A percentile compares a stretch with the other conserved stretches of the same genome.
phyloP scores from a whole-genome alignment of 2,113 vertebrate genomes.

The Daphoenositta chrysoptera region DNA sequence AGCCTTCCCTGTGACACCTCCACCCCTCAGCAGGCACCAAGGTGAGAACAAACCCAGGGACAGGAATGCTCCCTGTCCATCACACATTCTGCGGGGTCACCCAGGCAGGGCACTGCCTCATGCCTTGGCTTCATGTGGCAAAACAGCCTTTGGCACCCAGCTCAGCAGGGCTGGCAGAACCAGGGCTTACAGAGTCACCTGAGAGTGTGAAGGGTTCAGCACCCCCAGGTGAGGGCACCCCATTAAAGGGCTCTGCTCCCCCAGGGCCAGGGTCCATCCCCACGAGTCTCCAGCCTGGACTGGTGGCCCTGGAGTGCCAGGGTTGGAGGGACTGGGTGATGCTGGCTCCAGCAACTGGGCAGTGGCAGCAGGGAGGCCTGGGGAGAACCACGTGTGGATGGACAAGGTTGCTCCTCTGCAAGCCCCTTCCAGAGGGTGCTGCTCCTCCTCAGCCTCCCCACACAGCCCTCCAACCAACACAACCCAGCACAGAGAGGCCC shows the following conservation, averaged over 20 bases:
- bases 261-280: neutral
- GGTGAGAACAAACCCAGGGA: neutral
- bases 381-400: neutral
- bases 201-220: neutral
- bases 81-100: neutral
- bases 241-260: accelerated
- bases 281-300: accelerated
- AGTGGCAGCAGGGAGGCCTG: neutral
- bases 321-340: neutral
- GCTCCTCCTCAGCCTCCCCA: neutral
- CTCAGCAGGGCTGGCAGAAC: neutral
- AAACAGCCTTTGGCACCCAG: neutral
- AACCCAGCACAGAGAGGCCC: neutral
- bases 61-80: neutral
- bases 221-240: neutral
- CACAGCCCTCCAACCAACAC: neutral
- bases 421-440: neutral
- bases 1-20: neutral
- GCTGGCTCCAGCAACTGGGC: neutral
- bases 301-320: neutral
- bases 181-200: neutral
- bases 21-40: neutral
- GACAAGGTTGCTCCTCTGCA: neutral
- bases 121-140: neutral
- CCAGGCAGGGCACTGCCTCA: neutral